Conservation (phyloP, 2,797 vertebrate species). For the Oryzias sinensis region DNA sequence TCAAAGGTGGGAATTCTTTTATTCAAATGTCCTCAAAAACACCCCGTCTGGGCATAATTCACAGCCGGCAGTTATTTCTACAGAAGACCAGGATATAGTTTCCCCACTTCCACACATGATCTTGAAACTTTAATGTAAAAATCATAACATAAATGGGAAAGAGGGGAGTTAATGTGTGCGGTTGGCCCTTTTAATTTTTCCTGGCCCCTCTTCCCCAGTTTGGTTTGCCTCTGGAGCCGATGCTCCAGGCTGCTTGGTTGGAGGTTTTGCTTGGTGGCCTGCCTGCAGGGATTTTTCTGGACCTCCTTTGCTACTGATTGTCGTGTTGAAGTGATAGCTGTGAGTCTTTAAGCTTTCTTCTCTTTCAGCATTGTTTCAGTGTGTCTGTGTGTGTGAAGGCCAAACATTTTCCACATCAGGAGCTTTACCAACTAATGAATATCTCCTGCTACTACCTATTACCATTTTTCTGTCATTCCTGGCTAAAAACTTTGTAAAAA, state of each 20-base stretch:
- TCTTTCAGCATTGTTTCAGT: conserved; percentile 31
- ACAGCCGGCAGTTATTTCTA: conserved; percentile 36
- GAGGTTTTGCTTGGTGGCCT: conserved; percentile 41
- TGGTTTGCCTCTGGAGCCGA: conserved; percentile 15
- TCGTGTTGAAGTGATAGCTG: conserved; percentile 37
- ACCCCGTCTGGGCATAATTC: conserved; percentile 42
- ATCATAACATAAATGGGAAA: conserved; percentile 39
- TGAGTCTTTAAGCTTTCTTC: conserved; percentile 18
- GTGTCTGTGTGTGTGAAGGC: conserved; percentile 71
- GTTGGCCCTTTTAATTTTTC: conserved; percentile 48
- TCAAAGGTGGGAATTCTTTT: no score
- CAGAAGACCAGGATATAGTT: conserved; percentile 32
- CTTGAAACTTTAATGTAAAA: conserved; percentile 31
- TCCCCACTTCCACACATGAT: conserved; percentile 33
- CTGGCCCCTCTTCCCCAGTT: conserved; percentile 41
- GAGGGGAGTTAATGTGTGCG: conserved; percentile 40
- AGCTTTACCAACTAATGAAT: conserved; percentile 66
- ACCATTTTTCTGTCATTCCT: not conserved
- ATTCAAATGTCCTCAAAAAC: conserved; percentile 4
- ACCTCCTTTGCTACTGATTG: conserved; percentile 28
- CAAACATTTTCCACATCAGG: conserved; percentile 74
- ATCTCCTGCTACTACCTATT: conserved; percentile 55
- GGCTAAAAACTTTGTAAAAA: no score
- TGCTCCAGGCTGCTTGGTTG: conserved; percentile 22
- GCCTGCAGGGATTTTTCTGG: conserved; percentile 27